Evolutionary conservation across 2,113 vertebrate species (phyloP).

Genomic region (Fulica atra): DNA sequence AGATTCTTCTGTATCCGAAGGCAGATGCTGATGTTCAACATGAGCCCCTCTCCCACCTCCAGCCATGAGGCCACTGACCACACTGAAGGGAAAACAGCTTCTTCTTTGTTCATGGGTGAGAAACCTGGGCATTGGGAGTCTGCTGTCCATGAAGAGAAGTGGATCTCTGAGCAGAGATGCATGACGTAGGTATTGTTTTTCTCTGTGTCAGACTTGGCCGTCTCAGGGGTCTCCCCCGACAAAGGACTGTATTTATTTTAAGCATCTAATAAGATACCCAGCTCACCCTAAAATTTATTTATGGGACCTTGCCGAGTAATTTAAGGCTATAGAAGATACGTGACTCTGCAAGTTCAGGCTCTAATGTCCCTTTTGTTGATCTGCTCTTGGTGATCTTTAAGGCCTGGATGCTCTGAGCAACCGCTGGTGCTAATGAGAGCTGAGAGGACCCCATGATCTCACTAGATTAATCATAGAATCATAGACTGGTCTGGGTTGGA

Average conservation of each 20-base stretch:
- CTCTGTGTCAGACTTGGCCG: not conserved
- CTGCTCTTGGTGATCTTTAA: rapidly evolving
- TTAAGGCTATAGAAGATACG: not conserved
- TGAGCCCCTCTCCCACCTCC: not conserved
- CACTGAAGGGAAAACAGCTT: rapidly evolving
- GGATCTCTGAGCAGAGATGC: not conserved
- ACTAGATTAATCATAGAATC: no score
- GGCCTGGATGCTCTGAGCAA: not conserved
- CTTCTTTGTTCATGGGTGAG: not conserved
- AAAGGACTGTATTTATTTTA: not conserved
- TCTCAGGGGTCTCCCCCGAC: not conserved
- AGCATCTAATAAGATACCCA: not conserved
- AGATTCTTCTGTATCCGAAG: not conserved
- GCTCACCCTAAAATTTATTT: not conserved
- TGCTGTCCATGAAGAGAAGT: not conserved
- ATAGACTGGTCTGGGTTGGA: no score
- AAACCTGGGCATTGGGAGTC: not conserved
- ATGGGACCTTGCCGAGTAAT: not conserved
- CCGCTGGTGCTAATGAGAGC: not conserved
- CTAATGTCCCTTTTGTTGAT: no score
- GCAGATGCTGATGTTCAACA: not conserved
- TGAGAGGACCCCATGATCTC: not conserved
- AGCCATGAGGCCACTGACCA: not conserved
- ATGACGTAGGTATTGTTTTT: not conserved
- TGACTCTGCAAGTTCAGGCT: not conserved